Evolutionary conservation across 1,140 invertebrate species (phyloP).

Genomic region (Asbolus verrucosus): DNA sequence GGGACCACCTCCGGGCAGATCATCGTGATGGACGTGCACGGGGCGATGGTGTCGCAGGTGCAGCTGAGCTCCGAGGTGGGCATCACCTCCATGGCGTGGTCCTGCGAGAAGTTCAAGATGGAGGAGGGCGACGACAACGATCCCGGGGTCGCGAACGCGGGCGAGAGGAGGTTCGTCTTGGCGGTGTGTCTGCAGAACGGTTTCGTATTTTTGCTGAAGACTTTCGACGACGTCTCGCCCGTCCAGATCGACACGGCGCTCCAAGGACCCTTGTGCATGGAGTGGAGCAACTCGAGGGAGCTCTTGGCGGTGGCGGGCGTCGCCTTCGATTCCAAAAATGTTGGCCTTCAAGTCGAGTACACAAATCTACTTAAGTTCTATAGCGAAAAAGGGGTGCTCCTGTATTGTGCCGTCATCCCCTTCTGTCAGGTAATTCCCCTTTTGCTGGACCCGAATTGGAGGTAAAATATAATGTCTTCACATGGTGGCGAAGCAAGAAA

Average conservation of each 20-base stretch:
- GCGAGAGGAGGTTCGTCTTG: slow-evolving; percentile 74
- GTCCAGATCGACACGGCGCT: slow-evolving; percentile 85
- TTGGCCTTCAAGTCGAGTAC: slow-evolving; percentile 60
- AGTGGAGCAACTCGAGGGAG: slow-evolving; percentile 96
- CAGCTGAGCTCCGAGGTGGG: slow-evolving; percentile 83
- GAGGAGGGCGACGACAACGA: slow-evolving; percentile 87
- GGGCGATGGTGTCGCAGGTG: slow-evolving; percentile 93
- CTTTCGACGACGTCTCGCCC: slow-evolving; percentile 93
- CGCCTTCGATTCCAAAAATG: slow-evolving; percentile 61
- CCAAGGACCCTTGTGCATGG: slow-evolving; percentile 83
- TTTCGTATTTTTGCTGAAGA: slow-evolving; percentile 87
- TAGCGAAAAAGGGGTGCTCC: slow-evolving; percentile 72
- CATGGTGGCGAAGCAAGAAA: no score
- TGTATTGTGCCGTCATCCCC: slow-evolving; percentile 75
- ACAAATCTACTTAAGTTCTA: slow-evolving; percentile 78
- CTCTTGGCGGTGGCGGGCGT: slow-evolving; percentile 91
- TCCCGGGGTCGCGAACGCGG: slow-evolving; percentile 62
- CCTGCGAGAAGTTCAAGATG: slow-evolving; percentile 98
- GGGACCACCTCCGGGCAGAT: slow-evolving; percentile 93
- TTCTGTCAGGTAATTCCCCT: slow-evolving; percentile 71
- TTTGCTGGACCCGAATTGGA: no score
- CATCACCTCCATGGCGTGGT: slow-evolving; percentile 94
- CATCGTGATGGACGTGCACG: slow-evolving; percentile 96
- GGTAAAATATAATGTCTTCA: no score
- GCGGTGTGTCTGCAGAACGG: slow-evolving; percentile 92